Percentiles rank a stretch among this genome's conserved stretches.
phyloP scores from a whole-genome alignment of 2,888 invertebrate genomes.

The Ophion ventricosus region DNA sequence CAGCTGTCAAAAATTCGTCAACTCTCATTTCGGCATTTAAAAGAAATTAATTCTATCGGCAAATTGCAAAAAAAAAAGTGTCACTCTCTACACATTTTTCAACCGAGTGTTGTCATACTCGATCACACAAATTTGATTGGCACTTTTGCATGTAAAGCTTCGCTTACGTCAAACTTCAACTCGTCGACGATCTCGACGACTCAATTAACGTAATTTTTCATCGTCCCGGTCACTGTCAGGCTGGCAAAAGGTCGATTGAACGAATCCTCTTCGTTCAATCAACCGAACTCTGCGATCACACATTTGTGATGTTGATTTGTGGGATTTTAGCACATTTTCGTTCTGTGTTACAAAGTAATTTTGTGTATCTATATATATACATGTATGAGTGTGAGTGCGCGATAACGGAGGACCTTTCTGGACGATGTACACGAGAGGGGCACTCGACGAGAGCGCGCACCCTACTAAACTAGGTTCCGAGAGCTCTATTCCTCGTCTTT shows the following conservation, averaged over 20 bases:
- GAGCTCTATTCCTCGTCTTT: constrained; percentile 66
- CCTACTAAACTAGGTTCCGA: constrained; percentile 75
- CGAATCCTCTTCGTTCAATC: not conserved
- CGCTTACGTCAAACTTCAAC: not conserved
- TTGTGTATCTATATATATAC: not conserved
- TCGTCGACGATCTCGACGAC: not conserved
- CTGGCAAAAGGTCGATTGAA: not conserved
- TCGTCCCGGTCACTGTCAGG: not conserved
- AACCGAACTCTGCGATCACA: not conserved
- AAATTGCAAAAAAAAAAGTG: not conserved
- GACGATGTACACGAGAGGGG: constrained; percentile 62
- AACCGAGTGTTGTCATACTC: not conserved
- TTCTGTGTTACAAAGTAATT: not conserved
- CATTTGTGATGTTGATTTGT: not conserved
- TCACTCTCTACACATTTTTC: not conserved
- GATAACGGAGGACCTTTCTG: constrained; percentile 3
- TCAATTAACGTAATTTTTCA: not conserved
- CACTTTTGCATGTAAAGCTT: not conserved
- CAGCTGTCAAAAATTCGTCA: not conserved
- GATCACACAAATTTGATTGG: too few relatives aligned
- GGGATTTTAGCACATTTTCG: not conserved
- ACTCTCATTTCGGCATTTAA: not conserved
- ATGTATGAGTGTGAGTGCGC: too few relatives aligned
- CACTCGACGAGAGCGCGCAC: constrained; percentile 75
- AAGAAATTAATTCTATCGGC: not conserved